Conservation (phyloP, 2,888 invertebrate genomes). For the Tipula lateralis region DNA sequence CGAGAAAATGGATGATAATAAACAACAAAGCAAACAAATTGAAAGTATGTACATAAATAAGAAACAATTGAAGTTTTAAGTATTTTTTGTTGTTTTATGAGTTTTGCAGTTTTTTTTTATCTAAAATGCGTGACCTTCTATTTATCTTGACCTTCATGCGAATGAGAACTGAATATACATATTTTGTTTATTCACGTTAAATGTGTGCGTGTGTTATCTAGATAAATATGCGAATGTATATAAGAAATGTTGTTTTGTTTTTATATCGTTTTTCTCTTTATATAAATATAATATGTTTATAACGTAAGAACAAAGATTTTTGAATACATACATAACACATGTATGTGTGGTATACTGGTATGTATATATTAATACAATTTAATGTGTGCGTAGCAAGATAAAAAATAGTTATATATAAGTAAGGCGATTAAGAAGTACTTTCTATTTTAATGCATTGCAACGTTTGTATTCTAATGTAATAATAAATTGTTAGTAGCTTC, state of each 20-base stretch:
- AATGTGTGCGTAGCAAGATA: not conserved
- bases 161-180: not conserved
- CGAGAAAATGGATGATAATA: not conserved
- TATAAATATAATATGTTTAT: too few species aligned
- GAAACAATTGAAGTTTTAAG: not conserved
- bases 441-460: slow-evolving; percentile 5
- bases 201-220: not conserved
- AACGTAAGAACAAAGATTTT: not conserved
- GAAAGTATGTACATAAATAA: not conserved
- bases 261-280: not conserved
- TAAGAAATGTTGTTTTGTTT: not conserved
- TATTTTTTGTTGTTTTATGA: not conserved
- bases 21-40: not conserved
- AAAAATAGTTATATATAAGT: not conserved
- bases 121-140: not conserved
- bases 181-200: not conserved
- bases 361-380: too few species aligned
- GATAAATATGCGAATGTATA: not conserved
- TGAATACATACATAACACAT: not conserved
- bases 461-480: not conserved
- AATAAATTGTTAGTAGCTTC: not conserved
- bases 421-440: not conserved
- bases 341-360: too few species aligned
- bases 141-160: not conserved
- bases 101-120: not conserved